Conservation (phyloP, 2,888 invertebrate genomes). For the Glaucopsyche alexis region DNA sequence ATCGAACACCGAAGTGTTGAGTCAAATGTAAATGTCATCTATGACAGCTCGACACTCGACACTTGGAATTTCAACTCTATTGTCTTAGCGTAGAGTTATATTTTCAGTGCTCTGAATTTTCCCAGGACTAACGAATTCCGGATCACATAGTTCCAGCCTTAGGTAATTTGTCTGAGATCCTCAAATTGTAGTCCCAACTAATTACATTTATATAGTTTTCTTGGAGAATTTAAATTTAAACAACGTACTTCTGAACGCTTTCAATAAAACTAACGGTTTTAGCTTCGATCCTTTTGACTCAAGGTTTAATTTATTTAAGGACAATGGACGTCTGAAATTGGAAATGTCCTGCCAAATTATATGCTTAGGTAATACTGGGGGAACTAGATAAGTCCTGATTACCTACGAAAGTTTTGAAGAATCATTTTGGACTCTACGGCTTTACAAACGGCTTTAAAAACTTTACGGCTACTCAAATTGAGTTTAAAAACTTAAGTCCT, state of each 20-base stretch:
- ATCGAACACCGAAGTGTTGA: no score
- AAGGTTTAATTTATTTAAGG: not conserved
- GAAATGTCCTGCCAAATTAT: not conserved
- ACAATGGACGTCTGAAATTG: not conserved
- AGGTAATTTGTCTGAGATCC: not conserved
- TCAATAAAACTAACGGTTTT: not conserved
- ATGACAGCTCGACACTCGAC: no score
- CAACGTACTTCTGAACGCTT: not conserved
- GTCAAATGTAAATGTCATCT: no score
- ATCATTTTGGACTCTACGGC: not conserved
- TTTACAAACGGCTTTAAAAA: no score
- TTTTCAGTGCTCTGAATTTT: no score
- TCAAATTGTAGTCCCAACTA: not conserved
- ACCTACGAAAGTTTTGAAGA: not conserved
- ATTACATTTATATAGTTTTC: not conserved
- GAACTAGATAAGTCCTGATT: not conserved
- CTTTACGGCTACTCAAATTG: no score
- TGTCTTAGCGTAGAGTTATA: no score
- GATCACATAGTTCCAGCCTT: no score
- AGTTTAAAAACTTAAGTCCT: no score
- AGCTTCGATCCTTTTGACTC: not conserved
- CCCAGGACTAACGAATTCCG: no score
- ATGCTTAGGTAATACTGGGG: not conserved
- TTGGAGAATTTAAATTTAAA: conserved; percentile 1
- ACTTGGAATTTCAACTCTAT: no score